Conservation (phyloP, 2,888 invertebrate genomes). For the Itoplectis maculator region DNA sequence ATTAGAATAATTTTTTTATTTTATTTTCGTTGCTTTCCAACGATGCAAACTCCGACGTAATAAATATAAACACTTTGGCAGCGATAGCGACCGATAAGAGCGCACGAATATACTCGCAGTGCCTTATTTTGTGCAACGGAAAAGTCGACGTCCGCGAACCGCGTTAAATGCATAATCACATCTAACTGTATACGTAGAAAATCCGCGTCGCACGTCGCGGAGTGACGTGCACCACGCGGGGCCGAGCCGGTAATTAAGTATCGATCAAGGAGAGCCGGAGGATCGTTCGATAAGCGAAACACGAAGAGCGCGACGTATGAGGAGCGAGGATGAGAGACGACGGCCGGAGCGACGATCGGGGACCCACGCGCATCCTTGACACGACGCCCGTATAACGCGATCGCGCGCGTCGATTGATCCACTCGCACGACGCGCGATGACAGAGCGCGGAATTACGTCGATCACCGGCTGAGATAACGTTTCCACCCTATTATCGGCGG, state of each 20-base stretch:
- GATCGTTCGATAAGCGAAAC: conserved; percentile 41
- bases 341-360: conserved; percentile 1
- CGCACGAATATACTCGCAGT: neutral
- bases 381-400: conserved; percentile 40
- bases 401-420: conserved; percentile 31
- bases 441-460: conserved; percentile 28
- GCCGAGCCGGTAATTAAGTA: conserved; percentile 60
- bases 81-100: conserved; percentile 14
- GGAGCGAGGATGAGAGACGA: conserved; percentile 29
- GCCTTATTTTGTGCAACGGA: conserved; percentile 3
- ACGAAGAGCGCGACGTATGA: conserved; percentile 33
- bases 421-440: conserved; percentile 37
- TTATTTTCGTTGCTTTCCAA: too few species aligned
- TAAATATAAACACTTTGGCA: neutral
- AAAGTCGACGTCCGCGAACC: conserved; percentile 50
- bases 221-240: conserved; percentile 6
- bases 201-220: conserved; percentile 14
- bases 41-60: too few species aligned
- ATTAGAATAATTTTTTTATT: too few species aligned
- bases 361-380: conserved; percentile 64
- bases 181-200: conserved; percentile 56
- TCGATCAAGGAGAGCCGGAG: conserved; percentile 55
- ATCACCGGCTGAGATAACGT: conserved; percentile 22
- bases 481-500: neutral
- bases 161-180: conserved; percentile 22